Percentiles rank a stretch among this genome's conserved stretches.
phyloP scores from a whole-genome alignment of 2,113 vertebrate species.

The Petrocephalus zakoni region DNA sequence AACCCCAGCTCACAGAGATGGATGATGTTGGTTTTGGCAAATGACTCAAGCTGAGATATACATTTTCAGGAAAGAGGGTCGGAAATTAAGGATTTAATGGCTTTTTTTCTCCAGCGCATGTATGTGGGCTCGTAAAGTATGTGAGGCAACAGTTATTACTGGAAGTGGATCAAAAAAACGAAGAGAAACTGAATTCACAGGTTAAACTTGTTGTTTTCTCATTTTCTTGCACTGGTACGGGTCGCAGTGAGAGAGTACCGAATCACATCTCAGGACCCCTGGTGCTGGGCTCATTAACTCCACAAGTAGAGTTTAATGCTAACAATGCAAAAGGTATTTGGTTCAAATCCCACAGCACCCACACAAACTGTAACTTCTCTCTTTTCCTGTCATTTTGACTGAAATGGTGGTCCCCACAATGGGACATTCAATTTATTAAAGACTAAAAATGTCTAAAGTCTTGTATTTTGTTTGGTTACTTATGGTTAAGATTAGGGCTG shows the following conservation, averaged over 20 bases:
- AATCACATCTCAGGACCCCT: background rate
- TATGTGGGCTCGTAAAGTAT: background rate
- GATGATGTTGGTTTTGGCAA: slow-evolving; percentile 17
- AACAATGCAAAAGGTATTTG: background rate
- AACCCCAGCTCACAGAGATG: background rate
- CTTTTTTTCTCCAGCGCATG: background rate
- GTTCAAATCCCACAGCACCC: background rate
- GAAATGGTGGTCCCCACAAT: too few relatives aligned
- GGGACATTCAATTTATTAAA: too few relatives aligned
- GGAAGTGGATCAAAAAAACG: background rate
- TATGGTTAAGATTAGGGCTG: background rate
- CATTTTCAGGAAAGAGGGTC: background rate
- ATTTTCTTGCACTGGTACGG: background rate
- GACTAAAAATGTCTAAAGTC: too few relatives aligned
- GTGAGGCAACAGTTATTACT: background rate
- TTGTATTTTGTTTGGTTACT: background rate
- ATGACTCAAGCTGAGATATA: background rate
- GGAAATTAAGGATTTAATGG: slow-evolving; percentile 7
- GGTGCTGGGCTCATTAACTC: background rate
- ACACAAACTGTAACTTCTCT: background rate
- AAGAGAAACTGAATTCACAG: background rate
- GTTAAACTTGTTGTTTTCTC: background rate
- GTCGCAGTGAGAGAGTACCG: background rate
- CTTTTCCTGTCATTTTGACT: too few relatives aligned
- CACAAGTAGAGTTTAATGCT: background rate